Percentiles rank a stretch among this genome's conserved stretches.
phyloP scores from a whole-genome alignment of 2,888 invertebrate species.

The Polietes domitor region DNA sequence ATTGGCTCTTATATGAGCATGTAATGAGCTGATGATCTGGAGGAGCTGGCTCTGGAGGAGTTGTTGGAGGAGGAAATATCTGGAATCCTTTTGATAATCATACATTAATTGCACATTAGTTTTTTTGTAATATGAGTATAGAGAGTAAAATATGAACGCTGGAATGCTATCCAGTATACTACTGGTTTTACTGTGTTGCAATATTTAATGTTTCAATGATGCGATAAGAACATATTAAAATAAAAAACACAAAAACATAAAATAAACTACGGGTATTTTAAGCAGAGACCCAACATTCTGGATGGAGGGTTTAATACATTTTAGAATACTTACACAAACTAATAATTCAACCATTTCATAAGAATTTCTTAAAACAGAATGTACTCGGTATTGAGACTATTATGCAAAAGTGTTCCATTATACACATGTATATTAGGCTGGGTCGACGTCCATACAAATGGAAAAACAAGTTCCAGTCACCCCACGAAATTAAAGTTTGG shows the following conservation, averaged over 20 bases:
- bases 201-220: constrained; percentile 62
- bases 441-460: too few species aligned
- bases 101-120: constrained; percentile 54
- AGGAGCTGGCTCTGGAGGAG: constrained; percentile 92
- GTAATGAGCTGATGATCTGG: constrained; percentile 88
- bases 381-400: too few species aligned
- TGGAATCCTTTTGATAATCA: constrained; percentile 85
- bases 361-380: constrained; percentile 3
- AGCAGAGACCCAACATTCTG: constrained; percentile 59
- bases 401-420: too few species aligned
- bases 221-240: constrained; percentile 71
- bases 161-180: not conserved
- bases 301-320: constrained; percentile 53
- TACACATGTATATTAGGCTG: too few species aligned
- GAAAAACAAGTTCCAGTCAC: too few species aligned
- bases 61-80: constrained; percentile 91
- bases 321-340: not conserved
- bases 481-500: too few species aligned
- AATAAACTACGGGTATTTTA: constrained; percentile 12
- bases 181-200: constrained; percentile 64
- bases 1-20: constrained; percentile 82
- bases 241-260: constrained; percentile 68
- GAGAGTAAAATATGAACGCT: constrained; percentile 33
- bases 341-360: constrained; percentile 39
- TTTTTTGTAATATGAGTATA: constrained; percentile 23